A percentile compares a stretch with the other conserved stretches of the same genome.
Evolutionary conservation across 2,797 vertebrate genomes (phyloP).

Genomic region (Enteromius fasciolatus): DNA sequence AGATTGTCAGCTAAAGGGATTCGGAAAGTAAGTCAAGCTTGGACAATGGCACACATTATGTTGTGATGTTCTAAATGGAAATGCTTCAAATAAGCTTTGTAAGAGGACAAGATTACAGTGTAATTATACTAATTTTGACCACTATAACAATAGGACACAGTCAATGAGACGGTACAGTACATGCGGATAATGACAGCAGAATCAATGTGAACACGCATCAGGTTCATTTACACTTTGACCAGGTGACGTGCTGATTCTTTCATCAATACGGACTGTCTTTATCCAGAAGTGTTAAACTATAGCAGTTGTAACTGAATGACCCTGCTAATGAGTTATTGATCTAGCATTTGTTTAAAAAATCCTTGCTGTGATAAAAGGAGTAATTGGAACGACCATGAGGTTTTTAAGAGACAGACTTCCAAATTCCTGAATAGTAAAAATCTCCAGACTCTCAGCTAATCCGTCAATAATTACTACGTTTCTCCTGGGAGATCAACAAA

Average conservation of each 20-base stretch:
- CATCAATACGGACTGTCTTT: slow-evolving; percentile 9
- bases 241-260: slow-evolving; percentile 27
- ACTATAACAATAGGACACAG: background rate
- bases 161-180: slow-evolving; percentile 36
- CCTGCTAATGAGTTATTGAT: slow-evolving; percentile 10
- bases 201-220: slow-evolving; percentile 16
- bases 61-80: background rate
- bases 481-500: slow-evolving; percentile 29
- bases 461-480: slow-evolving; percentile 7
- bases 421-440: slow-evolving; percentile 19
- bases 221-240: slow-evolving; percentile 7
- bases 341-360: background rate
- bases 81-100: slow-evolving; percentile 13
- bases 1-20: slow-evolving; percentile 3
- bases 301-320: background rate
- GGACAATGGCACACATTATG: slow-evolving; percentile 11
- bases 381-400: background rate
- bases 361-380: background rate
- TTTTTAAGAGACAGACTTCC: background rate
- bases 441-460: slow-evolving; percentile 36
- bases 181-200: slow-evolving; percentile 40
- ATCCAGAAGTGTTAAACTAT: background rate
- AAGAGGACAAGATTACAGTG: slow-evolving; percentile 11
- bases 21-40: slow-evolving; percentile 9
- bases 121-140: slow-evolving; percentile 23